Evolutionary conservation across 2,888 invertebrate genomes (phyloP).

Genomic region (Acanthosepion esculentum): DNA sequence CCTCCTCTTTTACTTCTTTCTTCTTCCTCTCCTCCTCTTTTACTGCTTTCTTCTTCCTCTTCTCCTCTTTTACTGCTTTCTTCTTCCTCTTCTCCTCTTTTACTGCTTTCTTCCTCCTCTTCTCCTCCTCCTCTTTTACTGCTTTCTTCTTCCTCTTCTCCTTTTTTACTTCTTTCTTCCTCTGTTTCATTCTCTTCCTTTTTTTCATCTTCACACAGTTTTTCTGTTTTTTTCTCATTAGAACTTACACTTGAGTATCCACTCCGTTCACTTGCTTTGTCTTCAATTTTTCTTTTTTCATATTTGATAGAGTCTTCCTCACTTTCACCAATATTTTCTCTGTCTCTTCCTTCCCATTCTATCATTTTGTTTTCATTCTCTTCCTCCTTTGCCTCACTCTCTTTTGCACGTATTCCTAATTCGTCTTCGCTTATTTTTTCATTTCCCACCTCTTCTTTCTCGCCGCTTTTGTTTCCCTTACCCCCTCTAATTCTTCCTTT

Average conservation of each 20-base stretch:
- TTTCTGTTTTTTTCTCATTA: not conserved
- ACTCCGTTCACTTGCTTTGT: not conserved
- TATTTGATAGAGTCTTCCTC: not conserved
- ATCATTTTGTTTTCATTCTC: not conserved
- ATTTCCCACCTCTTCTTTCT: not conserved
- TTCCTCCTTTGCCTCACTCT: not conserved
- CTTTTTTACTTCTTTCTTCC: not conserved
- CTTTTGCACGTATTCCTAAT: not conserved
- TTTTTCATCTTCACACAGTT: not conserved
- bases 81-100: not conserved
- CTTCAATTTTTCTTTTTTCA: not conserved
- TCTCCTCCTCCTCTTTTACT: not conserved
- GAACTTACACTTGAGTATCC: too few species aligned
- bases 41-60: not conserved
- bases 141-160: not conserved
- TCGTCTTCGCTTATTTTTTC: constrained; percentile 39
- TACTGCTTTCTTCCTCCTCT: constrained; percentile 17
- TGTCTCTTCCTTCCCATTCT: not conserved
- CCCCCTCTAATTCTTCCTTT: too few species aligned
- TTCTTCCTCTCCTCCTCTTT: not conserved
- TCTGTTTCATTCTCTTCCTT: not conserved
- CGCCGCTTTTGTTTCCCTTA: too few species aligned
- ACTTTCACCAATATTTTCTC: not conserved
- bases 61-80: not conserved
- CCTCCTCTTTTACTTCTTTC: not conserved